Base-by-base conservation (phyloP, 2,797 vertebrate genomes). In the Schizothorax lantsangensis region DNA sequence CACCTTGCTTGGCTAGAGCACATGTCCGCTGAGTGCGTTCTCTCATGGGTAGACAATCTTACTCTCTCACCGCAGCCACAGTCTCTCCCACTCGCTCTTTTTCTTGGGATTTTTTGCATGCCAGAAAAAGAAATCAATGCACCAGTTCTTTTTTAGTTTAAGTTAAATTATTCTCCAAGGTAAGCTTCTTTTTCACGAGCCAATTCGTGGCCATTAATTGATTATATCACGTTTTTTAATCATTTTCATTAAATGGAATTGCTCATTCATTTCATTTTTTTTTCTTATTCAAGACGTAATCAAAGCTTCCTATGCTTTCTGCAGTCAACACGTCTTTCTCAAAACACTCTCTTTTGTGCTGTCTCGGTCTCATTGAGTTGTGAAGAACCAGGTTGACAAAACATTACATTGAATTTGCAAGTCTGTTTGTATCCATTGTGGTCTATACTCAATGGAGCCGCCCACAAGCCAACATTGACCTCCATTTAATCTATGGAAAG, bases 1-100 rank as follows among this genome's bases (percentile, higher is more conserved):
- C 90, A 89, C 72, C 90, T 93, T 91, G 89, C 93, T 89, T 91
- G 90, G 88, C 91, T 92, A 89, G 86, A 69, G 79, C 23, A 64
- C 79, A 72, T 47, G 14, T 26, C 69, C 84, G 38, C 85, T 83
- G 86, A 88, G 90, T 88, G 73, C 84, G 33, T 81, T 90, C 43
- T 77, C 43, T 89, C 52, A 30, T 75, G 86, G 91, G 91, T 94
- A 94, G 92, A 95, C 62, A 83, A 59, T 90, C 88, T 79, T 87
- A 81, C 72, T 71, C 84, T 83, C 88, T 57, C 38, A 78, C 80
- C 72, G 33, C 79, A 66, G 17, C 9, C 84, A 78, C 19, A 36
- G 15, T 73, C 79, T 75, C 47, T 84, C 30, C 1, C 64, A 78
- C 90, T 30, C 66, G 57, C 52, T 69, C 47, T 15, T 89, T 33